Base-by-base conservation (phyloP, 2,113 vertebrate species). In the Axis porcinus region DNA sequence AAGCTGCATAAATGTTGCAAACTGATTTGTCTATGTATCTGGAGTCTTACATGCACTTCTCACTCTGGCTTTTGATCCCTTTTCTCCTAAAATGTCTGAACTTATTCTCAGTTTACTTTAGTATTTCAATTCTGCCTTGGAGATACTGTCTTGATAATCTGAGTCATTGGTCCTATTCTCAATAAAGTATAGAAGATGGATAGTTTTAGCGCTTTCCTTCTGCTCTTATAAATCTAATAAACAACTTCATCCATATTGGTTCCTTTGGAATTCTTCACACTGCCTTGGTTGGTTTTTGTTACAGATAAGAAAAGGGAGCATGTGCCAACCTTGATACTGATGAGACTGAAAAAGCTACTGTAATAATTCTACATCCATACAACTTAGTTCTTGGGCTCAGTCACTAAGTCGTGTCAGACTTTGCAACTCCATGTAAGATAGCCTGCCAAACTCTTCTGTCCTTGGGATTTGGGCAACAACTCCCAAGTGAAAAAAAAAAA, bases 211-310 rank as follows among this genome's bases (percentile, higher is more conserved):
- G 13, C 89, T 95, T 95, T 92, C 91, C 93, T 98, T 93, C 79
- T 70, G 87, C 85, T 96, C 93, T 95, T 97, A 97, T 98, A 98
- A 98, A 97, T 97, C 95, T 97, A 96, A 94, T 91, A 96, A 97
- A 98, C 86, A 58, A 86, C 91, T 90, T 84, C 95, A 92, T 95
- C 92, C 52, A 85, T 96, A 92, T 52, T 54, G 50, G 83, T 94
- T 96, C 82, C 97, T 87, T 88, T 25, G 60, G 89, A 97, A 98
- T 88, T 86, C 64, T 95, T 95, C 96, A 89, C 89, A 86, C 58
- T 58, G 95, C 60, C 40, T 94, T 81, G 52, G 86, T 58, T 97
- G 70, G 82, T 86, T 98, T 97, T 86, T 95, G 93, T 91, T 97
- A 70, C 84, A 93, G 97, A 97, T 97, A 95, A 97, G 96, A 98